Base-by-base conservation (phyloP, 2,888 invertebrate genomes). In the Ligdia adustata region DNA sequence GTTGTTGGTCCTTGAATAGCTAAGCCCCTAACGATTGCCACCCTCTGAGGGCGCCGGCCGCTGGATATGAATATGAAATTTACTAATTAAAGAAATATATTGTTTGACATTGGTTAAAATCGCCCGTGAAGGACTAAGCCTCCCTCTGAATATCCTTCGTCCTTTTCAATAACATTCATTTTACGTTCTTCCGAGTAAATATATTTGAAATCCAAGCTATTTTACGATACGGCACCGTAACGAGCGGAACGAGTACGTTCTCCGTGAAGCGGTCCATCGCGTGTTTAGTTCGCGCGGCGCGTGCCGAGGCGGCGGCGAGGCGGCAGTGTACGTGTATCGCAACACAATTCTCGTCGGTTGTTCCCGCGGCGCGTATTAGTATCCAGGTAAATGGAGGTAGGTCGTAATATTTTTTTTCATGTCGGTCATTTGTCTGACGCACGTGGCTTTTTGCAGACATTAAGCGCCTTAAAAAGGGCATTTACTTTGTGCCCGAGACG, bases 381-480 rank as follows among this genome's bases (percentile, higher is more conserved):
- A 44, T 34, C 48, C 54, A 59, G 62, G 69, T 64, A 62, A 67
- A 60, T 55, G 69, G 61, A 58, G 62, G 66, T 66, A 69, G 64
- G 62, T 65, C 56, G 75, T 72, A 62, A 55, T 58, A 77, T 76
- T 75, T 79, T 79, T 81, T 78, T 79, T 79, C 76, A 57, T 60
- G 69, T 62, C 69, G 73, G 74, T 77, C 79, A 79, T 81, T 80
- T 81, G 80, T 79, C 75, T 73, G 66, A 60, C 68, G 68, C 79
- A 72, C 80, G 79, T 75, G 72, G 67, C 71, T 80, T 82, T 79
- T 80, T 80, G 79, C 64, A 69, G 72, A 71, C 78, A 80, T 80
- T 79, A 79, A 69, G 74, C 62, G 61, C 62, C 75, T 75, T 76
- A 80, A 82, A 79, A 76, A 79, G 68, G 70, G 68, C 70, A 72